These are phyloP conservation scores for Rhabdornis inornatus DNA, from an alignment of 2,113 vertebrate genomes.

Conservation along the genomic window DNA sequence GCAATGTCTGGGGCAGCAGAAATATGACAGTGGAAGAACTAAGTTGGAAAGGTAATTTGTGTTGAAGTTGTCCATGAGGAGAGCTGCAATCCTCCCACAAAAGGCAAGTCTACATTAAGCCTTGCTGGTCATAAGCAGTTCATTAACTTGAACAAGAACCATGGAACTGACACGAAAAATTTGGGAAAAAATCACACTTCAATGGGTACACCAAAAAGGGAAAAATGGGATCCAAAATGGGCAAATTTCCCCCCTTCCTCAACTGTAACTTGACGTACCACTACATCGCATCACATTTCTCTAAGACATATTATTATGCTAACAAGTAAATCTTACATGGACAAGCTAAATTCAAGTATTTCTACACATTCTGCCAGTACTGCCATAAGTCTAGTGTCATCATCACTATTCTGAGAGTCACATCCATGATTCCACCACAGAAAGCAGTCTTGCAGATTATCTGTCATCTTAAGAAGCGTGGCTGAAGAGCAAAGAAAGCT, in stretches of 20 bases:
- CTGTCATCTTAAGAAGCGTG: not conserved
- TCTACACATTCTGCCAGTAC: not conserved
- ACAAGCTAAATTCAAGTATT: not conserved
- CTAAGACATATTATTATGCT: not conserved
- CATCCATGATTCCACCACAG: not conserved
- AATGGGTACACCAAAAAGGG: not conserved
- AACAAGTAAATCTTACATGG: not conserved
- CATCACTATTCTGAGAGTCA: not conserved
- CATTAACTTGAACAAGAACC: not conserved
- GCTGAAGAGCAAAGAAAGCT: not conserved
- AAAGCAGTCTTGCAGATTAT: not conserved
- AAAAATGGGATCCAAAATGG: not conserved
- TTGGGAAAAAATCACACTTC: accelerated
- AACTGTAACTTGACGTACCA: not conserved
- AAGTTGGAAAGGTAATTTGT: not conserved
- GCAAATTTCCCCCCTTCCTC: not conserved
- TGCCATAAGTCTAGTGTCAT: not conserved
- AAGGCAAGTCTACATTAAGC: accelerated
- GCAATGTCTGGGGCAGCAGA: not conserved
- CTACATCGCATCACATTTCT: not conserved
- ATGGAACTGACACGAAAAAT: not conserved
- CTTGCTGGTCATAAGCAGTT: not conserved
- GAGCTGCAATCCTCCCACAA: not conserved
- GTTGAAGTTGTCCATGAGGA: not conserved
- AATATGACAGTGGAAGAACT: not conserved